Evolutionary conservation across 2,113 vertebrate species (phyloP).

Genomic region (Rhinoderma darwinii): DNA sequence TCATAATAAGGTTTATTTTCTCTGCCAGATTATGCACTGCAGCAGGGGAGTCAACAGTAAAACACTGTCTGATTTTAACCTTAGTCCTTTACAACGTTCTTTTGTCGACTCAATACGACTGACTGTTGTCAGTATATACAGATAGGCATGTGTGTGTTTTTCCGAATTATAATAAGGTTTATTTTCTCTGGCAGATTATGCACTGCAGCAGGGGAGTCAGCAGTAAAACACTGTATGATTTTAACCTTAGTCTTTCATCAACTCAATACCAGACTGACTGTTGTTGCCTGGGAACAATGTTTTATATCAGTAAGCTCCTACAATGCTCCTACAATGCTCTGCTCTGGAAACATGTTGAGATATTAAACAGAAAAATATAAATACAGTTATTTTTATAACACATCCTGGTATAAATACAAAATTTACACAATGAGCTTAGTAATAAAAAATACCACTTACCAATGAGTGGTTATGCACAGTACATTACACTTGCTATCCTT

Average conservation of each 20-base stretch:
- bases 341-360: constrained; percentile 2
- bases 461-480: neutral
- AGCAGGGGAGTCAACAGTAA: constrained; percentile 25
- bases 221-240: constrained; percentile 36
- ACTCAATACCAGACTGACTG: neutral
- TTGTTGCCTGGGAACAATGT: constrained; percentile 42
- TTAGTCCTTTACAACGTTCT: constrained; percentile 17
- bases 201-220: constrained; percentile 14
- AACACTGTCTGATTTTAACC: constrained; percentile 42
- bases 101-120: neutral
- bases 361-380: neutral
- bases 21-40: constrained; percentile 38
- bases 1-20: constrained; percentile 45
- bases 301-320: constrained; percentile 11
- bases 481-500: neutral
- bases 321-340: neutral
- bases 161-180: constrained; percentile 5
- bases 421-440: neutral
- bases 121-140: constrained; percentile 17
- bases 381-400: neutral
- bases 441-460: neutral
- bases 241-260: constrained; percentile 34
- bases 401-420: neutral
- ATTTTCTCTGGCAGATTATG: constrained; percentile 40
- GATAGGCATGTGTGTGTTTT: neutral